Conservation (phyloP, 2,113 vertebrate genomes). For the Lota lota region DNA sequence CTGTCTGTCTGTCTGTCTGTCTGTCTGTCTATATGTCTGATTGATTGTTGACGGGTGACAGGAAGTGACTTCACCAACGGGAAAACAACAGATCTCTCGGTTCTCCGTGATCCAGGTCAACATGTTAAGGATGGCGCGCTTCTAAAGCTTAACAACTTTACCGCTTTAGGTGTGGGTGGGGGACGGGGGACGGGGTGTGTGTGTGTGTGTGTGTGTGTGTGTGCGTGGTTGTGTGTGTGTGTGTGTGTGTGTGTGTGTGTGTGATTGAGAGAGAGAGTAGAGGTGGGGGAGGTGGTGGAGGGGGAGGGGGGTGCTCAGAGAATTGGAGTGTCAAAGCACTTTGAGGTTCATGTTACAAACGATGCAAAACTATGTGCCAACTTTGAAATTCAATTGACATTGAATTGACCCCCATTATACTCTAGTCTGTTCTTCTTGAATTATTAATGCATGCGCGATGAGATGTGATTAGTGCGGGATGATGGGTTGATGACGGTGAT, state of each 20-base stretch:
- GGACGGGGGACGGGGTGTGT: no score
- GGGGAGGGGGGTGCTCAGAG: slow-evolving; percentile 38
- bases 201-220: neutral
- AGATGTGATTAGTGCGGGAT: no score
- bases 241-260: no score
- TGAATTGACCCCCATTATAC: neutral
- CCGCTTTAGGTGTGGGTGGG: slow-evolving; percentile 8
- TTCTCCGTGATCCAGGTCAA: slow-evolving; percentile 6
- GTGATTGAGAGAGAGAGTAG: no score
- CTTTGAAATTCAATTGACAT: slow-evolving; percentile 13
- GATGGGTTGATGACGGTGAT: no score
- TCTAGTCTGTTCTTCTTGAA: neutral
- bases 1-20: no score
- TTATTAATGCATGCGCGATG: no score
- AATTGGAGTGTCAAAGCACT: slow-evolving; percentile 29
- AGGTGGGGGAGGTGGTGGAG: neutral
- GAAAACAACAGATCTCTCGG: no score
- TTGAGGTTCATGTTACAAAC: slow-evolving; percentile 32
- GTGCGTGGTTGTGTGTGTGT: neutral
- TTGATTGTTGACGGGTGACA: no score
- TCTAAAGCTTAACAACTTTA: slow-evolving; percentile 43
- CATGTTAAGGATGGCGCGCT: slow-evolving; percentile 42
- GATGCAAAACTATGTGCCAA: slow-evolving; percentile 15
- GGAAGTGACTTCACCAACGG: slow-evolving; percentile 26
- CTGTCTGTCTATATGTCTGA: neutral